phyloP scores from a whole-genome alignment of 2,888 invertebrate genomes.

The Halictus quadricinctus region DNA sequence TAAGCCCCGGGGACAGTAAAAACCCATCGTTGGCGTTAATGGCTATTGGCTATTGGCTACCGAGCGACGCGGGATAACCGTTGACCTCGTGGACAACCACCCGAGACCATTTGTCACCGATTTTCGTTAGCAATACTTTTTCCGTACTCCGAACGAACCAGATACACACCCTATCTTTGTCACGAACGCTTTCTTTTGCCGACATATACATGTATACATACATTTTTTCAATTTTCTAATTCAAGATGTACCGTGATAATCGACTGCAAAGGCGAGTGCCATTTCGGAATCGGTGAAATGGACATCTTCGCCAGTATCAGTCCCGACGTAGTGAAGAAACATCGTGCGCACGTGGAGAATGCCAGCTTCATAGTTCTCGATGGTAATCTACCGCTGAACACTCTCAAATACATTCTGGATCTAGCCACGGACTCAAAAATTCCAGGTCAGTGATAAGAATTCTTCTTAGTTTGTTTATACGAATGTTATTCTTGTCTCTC shows the following conservation, averaged over 20 bases:
- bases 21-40: conserved; percentile 20
- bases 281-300: conserved; percentile 93
- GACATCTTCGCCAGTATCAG: conserved; percentile 89
- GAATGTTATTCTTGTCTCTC: conserved; percentile 26
- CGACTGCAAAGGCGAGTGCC: conserved; percentile 89
- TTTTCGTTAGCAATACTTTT: conserved; percentile 22
- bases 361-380: conserved; percentile 92
- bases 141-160: neutral
- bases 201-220: neutral
- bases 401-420: conserved; percentile 86
- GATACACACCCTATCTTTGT: neutral
- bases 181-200: neutral
- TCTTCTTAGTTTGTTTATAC: conserved; percentile 5
- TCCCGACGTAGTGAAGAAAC: conserved; percentile 85
- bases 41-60: conserved; percentile 9
- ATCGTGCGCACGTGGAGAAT: conserved; percentile 85
- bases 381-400: conserved; percentile 89
- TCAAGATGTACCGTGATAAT: conserved; percentile 90
- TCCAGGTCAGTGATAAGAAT: conserved; percentile 85
- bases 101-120: conserved; percentile 17
- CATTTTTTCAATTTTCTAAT: conserved; percentile 6
- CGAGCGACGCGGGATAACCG: conserved; percentile 19
- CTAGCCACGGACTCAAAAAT: conserved; percentile 85
- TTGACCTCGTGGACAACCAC: conserved; percentile 24
- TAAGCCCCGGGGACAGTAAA: conserved; percentile 12